Conservation (phyloP, 2,888 invertebrate genomes). For the Nebria brevicollis region DNA sequence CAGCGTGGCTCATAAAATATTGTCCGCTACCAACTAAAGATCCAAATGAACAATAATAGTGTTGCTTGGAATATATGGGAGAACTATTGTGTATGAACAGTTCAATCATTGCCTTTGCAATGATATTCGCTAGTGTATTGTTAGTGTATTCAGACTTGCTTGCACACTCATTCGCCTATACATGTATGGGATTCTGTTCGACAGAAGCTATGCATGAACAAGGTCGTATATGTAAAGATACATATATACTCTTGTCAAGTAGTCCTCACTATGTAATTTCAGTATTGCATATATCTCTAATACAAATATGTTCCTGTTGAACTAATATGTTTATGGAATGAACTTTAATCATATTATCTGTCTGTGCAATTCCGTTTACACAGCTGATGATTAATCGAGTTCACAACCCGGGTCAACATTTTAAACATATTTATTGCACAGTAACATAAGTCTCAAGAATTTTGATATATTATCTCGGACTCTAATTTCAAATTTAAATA, state of each 20-base stretch:
- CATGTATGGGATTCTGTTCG: not conserved
- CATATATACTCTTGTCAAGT: conserved; percentile 8
- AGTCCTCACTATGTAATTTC: not conserved
- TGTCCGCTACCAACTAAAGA: not conserved
- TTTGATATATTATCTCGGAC: not conserved
- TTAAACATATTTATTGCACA: not conserved
- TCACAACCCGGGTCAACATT: not conserved
- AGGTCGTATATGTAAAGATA: not conserved
- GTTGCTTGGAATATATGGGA: not conserved
- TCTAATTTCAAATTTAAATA: not conserved
- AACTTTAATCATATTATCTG: not conserved
- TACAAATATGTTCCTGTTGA: conserved; percentile 4
- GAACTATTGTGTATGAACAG: not conserved
- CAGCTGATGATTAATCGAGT: not conserved
- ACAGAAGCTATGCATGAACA: conserved; percentile 14
- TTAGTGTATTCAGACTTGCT: conserved; percentile 15
- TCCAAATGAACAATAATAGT: not conserved
- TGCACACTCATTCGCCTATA: conserved; percentile 3
- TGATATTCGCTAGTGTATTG: not conserved
- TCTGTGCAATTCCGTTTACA: not conserved
- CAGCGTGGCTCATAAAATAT: too few relatives aligned
- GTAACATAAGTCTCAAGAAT: not conserved
- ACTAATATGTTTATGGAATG: conserved; percentile 14
- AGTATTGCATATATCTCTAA: conserved; percentile 7
- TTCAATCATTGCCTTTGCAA: not conserved